phyloP scores from a whole-genome alignment of 2,797 vertebrate genomes.

The Siniperca obscura region DNA sequence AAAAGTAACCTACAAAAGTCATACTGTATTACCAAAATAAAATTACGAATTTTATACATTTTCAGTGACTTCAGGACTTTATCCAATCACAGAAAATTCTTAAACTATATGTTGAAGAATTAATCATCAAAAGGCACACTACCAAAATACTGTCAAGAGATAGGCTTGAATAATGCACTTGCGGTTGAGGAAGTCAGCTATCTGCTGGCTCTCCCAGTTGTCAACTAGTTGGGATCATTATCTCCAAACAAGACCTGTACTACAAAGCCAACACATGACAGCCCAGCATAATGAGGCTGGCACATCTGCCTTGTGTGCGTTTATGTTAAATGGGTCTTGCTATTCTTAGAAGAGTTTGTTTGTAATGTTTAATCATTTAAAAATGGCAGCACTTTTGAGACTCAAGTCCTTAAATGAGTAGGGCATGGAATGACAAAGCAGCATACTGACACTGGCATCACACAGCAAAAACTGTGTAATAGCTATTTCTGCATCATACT shows the following conservation, averaged over 20 bases:
- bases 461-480: slow-evolving; percentile 7
- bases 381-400: slow-evolving; percentile 53
- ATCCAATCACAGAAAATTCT: neutral
- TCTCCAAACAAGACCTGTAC: slow-evolving; percentile 62
- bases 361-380: slow-evolving; percentile 70
- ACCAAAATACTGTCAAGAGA: slow-evolving; percentile 39
- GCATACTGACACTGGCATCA: neutral
- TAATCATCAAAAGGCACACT: slow-evolving; percentile 26
- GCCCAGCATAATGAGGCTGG: slow-evolving; percentile 53
- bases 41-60: neutral
- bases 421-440: slow-evolving; percentile 41
- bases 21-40: neutral
- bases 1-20: neutral
- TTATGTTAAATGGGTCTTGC: slow-evolving; percentile 65
- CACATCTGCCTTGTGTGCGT: slow-evolving; percentile 63
- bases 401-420: slow-evolving; percentile 31
- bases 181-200: slow-evolving; percentile 42
- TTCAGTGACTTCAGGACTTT: neutral
- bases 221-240: slow-evolving; percentile 72
- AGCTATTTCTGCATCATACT: slow-evolving; percentile 10
- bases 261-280: slow-evolving; percentile 63
- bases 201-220: slow-evolving; percentile 47
- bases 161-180: slow-evolving; percentile 49
- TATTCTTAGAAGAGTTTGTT: slow-evolving; percentile 73
- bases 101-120: slow-evolving; percentile 21